Evolutionary conservation across 2,113 vertebrate genomes (phyloP), one percentile per base, ranked within the genome.

Genomic region (Amphiprion percula): DNA sequence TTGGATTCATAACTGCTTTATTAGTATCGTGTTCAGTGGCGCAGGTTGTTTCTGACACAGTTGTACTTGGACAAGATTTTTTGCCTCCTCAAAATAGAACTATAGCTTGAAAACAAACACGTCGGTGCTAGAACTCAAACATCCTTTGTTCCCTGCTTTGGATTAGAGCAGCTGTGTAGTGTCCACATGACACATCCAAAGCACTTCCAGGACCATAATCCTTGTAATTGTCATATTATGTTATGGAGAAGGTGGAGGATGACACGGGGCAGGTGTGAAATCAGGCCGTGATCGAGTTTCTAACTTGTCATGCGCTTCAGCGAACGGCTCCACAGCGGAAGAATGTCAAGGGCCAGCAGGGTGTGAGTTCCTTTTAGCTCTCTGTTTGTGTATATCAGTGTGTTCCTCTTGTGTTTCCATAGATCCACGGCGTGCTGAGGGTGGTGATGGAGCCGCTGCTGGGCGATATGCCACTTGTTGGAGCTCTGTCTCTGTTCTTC

Each of bases 391-490:
- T 73, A 30, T 66, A 44, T 75, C 39, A 83, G 5, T 49, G 44
- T 83, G 77, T 85, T 63, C 26, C 80, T 82, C 62, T 71, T 85
- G 60, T 88, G 85, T 91, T 46, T 60, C 77, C 86, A 73, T 90
- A 99, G 98, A 95, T 99, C 72, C 97, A 98, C 62, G 98, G 98
- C 7, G 95, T 97, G 28, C 91, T 99, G 95, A 95, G 98, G 19
- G 97, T 99, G 82, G 96, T 99, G 85, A 94, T 99, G 95, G 98
- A 99, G 79, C 98, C 98, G 1, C 68, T 99, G 87, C 96, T 99
- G 77, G 97, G 98, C 72, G 97, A 99, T 72, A 95, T 99, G 94
- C 98, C 98, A 28, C 93, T 99, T 10, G 90, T 99, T 63, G 98
- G 98, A 91, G 98, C 97, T 5, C 66, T 99, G 37, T 98, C 97